These are phyloP conservation scores for Rhopalosiphum padi DNA, from an alignment of 1,140 invertebrate species.

Conservation along the genomic window DNA sequence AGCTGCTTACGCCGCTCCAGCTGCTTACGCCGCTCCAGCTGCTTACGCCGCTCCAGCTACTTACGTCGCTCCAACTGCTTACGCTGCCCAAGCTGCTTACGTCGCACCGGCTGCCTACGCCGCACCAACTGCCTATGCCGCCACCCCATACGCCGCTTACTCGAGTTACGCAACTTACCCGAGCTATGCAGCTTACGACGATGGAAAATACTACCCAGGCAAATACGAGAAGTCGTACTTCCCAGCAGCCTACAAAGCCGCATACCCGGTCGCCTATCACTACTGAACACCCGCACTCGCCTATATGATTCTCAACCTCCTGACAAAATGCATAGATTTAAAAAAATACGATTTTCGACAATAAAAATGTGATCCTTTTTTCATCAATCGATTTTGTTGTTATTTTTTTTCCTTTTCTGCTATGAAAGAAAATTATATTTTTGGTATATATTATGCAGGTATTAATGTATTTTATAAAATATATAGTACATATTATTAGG, in stretches of 20 bases:
- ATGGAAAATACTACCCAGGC: constrained; percentile 61
- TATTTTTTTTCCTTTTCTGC: not conserved
- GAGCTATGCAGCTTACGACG: constrained; percentile 58
- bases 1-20: too few species aligned
- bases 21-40: too few species aligned
- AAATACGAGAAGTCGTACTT: constrained; percentile 11
- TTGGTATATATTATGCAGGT: not conserved
- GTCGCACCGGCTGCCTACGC: not conserved
- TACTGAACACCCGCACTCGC: not conserved
- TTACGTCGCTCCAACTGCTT: not conserved
- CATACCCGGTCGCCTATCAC: constrained; percentile 2
- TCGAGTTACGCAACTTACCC: constrained; percentile 41
- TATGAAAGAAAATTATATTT: not conserved
- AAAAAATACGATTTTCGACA: not conserved
- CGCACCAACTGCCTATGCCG: not conserved
- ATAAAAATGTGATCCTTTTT: not conserved
- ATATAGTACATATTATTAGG: not conserved
- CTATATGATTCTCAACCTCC: not conserved
- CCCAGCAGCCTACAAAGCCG: not conserved
- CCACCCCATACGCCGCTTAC: constrained; percentile 46
- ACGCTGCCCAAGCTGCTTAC: not conserved
- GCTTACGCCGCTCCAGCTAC: too few species aligned
- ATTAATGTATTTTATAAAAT: not conserved
- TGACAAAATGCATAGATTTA: not conserved
- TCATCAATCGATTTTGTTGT: not conserved